A percentile compares a stretch with the other conserved stretches of the same genome.
phyloP scores from a whole-genome alignment of 2,113 vertebrate species.

The Dasyurus viverrinus region DNA sequence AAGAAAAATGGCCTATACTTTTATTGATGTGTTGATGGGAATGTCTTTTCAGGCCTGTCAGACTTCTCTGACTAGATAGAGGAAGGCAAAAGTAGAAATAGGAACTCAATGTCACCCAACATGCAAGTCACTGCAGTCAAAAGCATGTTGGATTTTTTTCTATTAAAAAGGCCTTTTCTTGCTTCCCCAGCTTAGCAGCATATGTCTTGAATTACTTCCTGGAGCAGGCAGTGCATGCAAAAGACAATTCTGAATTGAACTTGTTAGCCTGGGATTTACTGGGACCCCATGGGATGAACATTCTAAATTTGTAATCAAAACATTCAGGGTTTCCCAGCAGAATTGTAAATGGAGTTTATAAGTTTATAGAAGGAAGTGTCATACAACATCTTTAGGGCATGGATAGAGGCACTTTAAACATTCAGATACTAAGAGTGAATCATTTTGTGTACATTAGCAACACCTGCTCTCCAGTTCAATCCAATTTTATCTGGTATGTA shows the following conservation, averaged over 20 bases:
- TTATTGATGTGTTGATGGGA: neutral
- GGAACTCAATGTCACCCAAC: neutral
- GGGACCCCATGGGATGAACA: conserved; percentile 60
- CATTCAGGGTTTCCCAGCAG: conserved; percentile 67
- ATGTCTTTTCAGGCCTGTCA: neutral
- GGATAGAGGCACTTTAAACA: rapidly evolving
- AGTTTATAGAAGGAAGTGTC: conserved; percentile 1
- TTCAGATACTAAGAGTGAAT: conserved; percentile 11
- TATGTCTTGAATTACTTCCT: conserved; percentile 59
- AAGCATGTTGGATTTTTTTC: neutral
- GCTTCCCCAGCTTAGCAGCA: neutral
- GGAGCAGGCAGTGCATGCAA: conserved; percentile 1
- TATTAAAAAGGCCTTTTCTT: neutral
- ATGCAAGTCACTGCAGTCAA: neutral
- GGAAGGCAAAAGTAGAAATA: neutral
- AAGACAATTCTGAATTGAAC: conserved; percentile 51
- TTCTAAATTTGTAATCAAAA: conserved; percentile 67
- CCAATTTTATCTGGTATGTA: neutral
- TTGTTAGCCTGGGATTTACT: conserved; percentile 43
- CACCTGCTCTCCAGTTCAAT: conserved; percentile 52
- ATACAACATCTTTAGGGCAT: conserved; percentile 16
- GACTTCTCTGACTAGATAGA: neutral
- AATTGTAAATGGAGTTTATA: conserved; percentile 51
- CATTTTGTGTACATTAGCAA: neutral
- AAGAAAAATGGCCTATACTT: neutral